Evolutionary conservation across 2,888 invertebrate genomes (phyloP).

Genomic region (Muschampia plurimacula): DNA sequence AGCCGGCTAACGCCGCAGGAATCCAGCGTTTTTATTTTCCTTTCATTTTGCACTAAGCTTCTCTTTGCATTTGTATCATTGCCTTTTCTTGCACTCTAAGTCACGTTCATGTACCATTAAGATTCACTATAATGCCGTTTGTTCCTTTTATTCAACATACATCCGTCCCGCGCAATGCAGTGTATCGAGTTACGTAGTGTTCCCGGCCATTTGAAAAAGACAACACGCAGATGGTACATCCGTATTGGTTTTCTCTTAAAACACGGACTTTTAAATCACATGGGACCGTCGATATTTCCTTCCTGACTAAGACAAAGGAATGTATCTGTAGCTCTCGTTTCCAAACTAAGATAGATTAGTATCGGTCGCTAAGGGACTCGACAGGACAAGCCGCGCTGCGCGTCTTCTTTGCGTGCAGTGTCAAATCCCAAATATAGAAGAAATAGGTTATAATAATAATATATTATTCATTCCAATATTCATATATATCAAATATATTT

Average conservation of each 20-base stretch:
- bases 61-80: slow-evolving; percentile 66
- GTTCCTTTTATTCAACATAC: slow-evolving; percentile 63
- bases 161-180: slow-evolving; percentile 61
- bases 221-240: slow-evolving; percentile 79
- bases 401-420: slow-evolving; percentile 26
- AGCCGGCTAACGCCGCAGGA: slow-evolving; percentile 76
- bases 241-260: slow-evolving; percentile 83
- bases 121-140: slow-evolving; percentile 68
- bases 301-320: slow-evolving; percentile 72
- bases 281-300: slow-evolving; percentile 80
- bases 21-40: slow-evolving; percentile 74
- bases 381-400: slow-evolving; percentile 19
- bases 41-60: slow-evolving; percentile 72
- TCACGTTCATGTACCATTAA: slow-evolving; percentile 61
- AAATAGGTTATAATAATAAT: no score
- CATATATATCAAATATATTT: background rate
- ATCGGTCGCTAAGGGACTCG: slow-evolving; percentile 54
- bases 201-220: slow-evolving; percentile 78
- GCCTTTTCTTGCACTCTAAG: slow-evolving; percentile 61
- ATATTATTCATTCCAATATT: no score
- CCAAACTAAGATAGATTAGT: slow-evolving; percentile 79
- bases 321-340: slow-evolving; percentile 59
- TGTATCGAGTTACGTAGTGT: slow-evolving; percentile 73
- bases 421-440: slow-evolving; percentile 7
- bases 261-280: slow-evolving; percentile 81